phyloP scores from a whole-genome alignment of 1,140 invertebrate species.

The Lepidurus packardi region DNA sequence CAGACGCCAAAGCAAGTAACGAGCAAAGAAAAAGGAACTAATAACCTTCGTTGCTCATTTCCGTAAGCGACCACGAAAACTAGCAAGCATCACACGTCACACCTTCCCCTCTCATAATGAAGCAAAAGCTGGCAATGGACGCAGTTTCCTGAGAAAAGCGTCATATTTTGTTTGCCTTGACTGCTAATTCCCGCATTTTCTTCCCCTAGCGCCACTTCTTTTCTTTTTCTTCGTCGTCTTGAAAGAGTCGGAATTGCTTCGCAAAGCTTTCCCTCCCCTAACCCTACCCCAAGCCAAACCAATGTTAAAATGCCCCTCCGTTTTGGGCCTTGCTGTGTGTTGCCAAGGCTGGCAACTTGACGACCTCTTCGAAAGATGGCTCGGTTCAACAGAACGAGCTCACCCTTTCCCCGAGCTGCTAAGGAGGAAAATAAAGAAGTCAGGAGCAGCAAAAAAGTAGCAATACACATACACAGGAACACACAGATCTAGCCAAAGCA shows the following conservation, averaged over 20 bases:
- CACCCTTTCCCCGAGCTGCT: not conserved
- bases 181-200: constrained; percentile 14
- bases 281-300: not conserved
- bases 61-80: not conserved
- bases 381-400: not conserved
- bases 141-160: not conserved
- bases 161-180: constrained; percentile 16
- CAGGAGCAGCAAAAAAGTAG: not conserved
- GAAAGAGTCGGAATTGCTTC: no score
- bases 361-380: not conserved
- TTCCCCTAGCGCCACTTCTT: not conserved
- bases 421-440: not conserved
- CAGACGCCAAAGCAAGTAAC: not conserved
- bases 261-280: no score
- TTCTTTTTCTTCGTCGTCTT: not conserved
- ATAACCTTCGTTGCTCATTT: constrained; percentile 15
- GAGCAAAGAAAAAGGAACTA: not conserved
- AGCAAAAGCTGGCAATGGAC: not conserved
- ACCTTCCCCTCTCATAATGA: not conserved
- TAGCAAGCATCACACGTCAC: not conserved
- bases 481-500: not conserved
- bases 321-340: not conserved
- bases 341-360: constrained; percentile 5
- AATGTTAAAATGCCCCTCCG: not conserved
- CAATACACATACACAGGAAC: not conserved